Evolutionary conservation across 2,888 invertebrate genomes (phyloP).

Genomic region (Cephus runcator): DNA sequence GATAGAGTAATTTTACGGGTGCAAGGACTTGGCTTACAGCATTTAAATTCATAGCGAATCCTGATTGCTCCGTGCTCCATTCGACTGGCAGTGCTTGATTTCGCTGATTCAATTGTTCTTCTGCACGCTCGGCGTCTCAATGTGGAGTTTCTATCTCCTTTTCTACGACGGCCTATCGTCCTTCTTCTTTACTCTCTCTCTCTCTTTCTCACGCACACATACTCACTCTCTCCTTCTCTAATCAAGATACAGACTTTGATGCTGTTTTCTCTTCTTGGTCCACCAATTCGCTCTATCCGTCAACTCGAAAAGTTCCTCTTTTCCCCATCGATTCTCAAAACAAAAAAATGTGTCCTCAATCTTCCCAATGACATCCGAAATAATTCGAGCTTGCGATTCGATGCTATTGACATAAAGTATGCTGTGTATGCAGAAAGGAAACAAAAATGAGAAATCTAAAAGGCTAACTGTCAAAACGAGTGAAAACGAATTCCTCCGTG

Average conservation of each 20-base stretch:
- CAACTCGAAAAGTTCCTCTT: not conserved
- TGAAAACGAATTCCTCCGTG: not conserved
- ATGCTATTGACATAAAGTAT: not conserved
- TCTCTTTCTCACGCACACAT: not conserved
- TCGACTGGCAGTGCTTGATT: slow-evolving; percentile 35
- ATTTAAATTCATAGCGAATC: slow-evolving; percentile 48
- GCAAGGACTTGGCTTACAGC: slow-evolving; percentile 21
- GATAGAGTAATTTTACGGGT: slow-evolving; percentile 10
- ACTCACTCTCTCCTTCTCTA: slow-evolving; percentile 6
- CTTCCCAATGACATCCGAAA: too few species aligned
- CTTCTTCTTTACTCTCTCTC: slow-evolving; percentile 12
- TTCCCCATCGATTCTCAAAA: not conserved
- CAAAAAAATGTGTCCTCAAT: too few species aligned
- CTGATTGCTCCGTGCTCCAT: slow-evolving; percentile 36
- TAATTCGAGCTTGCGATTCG: not conserved
- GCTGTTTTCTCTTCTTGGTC: slow-evolving; percentile 1
- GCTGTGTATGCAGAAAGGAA: not conserved
- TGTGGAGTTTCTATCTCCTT: slow-evolving; percentile 12
- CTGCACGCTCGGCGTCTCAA: slow-evolving; percentile 6
- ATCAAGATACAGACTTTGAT: too few species aligned
- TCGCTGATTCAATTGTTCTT: slow-evolving; percentile 49
- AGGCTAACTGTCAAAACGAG: not conserved
- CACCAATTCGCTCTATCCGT: not conserved
- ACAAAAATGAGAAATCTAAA: not conserved
- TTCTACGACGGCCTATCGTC: slow-evolving; percentile 12